Conservation (phyloP, 2,797 vertebrate species). For the Melanotaenia boesemani region DNA sequence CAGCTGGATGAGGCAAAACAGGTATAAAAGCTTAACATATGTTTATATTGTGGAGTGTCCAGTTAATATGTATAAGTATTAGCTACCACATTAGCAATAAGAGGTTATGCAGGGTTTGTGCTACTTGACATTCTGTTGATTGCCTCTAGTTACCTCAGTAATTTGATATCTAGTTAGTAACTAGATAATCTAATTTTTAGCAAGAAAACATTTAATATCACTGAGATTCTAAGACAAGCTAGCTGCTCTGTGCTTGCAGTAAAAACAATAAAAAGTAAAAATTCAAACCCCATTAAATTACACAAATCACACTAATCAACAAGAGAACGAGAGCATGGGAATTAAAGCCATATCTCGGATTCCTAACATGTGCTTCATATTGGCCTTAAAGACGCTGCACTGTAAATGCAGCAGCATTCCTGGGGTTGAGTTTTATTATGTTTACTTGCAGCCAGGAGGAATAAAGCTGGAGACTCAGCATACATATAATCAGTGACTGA, state of each 20-base stretch:
- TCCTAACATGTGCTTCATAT: slow-evolving; percentile 16
- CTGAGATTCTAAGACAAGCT: not conserved
- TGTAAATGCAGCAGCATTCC: slow-evolving; percentile 18
- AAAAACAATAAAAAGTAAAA: not conserved
- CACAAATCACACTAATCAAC: not conserved
- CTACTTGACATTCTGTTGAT: not conserved
- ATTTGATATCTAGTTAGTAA: not conserved
- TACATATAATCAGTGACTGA: slow-evolving; percentile 24
- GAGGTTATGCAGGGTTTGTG: not conserved
- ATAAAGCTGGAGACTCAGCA: slow-evolving; percentile 20
- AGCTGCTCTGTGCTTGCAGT: not conserved
- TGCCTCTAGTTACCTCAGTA: not conserved
- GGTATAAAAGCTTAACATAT: not conserved
- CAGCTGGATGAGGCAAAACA: not conserved
- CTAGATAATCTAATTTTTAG: not conserved
- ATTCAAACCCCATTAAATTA: not conserved
- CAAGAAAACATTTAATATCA: not conserved
- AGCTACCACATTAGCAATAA: not conserved
- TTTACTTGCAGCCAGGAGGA: slow-evolving; percentile 27
- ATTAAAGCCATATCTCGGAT: not conserved
- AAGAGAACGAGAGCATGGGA: not conserved
- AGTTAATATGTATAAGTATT: not conserved
- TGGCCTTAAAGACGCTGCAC: slow-evolving; percentile 8
- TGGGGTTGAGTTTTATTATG: slow-evolving; percentile 17
- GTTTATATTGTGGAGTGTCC: not conserved